These are phyloP conservation scores for Cryptocheilus praepositus DNA, from an alignment of 2,888 invertebrate species.

Conservation along the genomic window DNA sequence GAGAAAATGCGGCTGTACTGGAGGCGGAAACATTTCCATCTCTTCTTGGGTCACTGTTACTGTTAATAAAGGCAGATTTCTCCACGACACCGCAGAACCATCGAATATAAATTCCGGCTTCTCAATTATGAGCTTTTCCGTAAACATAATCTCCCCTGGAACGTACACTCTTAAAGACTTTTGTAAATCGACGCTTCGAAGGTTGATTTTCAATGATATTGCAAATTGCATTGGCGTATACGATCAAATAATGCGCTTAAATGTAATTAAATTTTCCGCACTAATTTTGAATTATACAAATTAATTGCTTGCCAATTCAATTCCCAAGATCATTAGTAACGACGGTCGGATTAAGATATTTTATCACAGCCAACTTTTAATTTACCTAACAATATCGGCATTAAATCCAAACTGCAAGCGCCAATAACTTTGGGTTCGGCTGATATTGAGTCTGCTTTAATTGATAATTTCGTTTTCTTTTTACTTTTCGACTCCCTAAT, in stretches of 20 bases:
- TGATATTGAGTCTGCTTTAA: background rate
- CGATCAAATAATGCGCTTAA: too few species aligned
- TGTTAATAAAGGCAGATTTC: conserved; percentile 56
- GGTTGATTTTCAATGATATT: conserved; percentile 1
- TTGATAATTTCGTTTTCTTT: conserved; percentile 18
- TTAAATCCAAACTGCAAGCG: conserved; percentile 61
- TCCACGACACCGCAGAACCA: conserved; percentile 49
- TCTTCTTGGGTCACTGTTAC: conserved; percentile 38
- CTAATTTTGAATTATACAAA: too few species aligned
- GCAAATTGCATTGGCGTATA: too few species aligned
- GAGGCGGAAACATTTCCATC: conserved; percentile 27
- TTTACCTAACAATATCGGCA: conserved; percentile 61
- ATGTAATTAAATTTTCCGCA: too few species aligned
- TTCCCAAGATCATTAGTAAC: too few species aligned
- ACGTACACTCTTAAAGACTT: too few species aligned
- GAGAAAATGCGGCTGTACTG: conserved; percentile 51
- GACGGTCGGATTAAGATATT: too few species aligned
- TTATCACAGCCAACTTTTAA: too few species aligned
- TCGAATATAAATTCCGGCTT: conserved; percentile 41
- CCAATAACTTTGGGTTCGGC: conserved; percentile 40
- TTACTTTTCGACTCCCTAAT: background rate
- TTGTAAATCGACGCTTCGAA: too few species aligned
- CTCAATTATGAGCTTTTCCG: conserved; percentile 58
- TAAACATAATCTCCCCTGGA: conserved; percentile 52
- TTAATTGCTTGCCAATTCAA: too few species aligned